Percentiles rank a stretch among this genome's conserved stretches.
phyloP scores from a whole-genome alignment of 2,797 vertebrate species.

The Poeciliopsis turneri region DNA sequence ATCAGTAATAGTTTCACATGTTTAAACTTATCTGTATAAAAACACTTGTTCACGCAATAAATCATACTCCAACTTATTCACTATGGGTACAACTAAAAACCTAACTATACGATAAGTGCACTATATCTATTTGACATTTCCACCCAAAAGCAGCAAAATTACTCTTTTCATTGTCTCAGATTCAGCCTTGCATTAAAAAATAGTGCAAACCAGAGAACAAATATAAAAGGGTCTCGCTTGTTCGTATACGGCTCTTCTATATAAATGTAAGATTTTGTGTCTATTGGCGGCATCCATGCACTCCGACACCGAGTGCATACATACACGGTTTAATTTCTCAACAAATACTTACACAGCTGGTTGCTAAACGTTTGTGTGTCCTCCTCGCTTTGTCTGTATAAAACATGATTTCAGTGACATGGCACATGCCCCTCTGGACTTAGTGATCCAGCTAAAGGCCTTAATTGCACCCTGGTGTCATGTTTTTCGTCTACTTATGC shows the following conservation, averaged over 20 bases:
- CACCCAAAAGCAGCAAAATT: not conserved
- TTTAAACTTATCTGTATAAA: not conserved
- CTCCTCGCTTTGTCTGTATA: slow-evolving; percentile 13
- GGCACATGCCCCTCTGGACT: slow-evolving; percentile 39
- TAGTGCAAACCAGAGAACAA: not conserved
- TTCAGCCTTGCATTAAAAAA: not conserved
- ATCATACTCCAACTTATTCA: not conserved
- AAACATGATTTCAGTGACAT: slow-evolving; percentile 49
- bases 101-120: too few relatives aligned
- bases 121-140: not conserved
- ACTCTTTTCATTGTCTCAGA: not conserved
- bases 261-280: slow-evolving; percentile 36
- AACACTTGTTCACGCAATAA: not conserved
- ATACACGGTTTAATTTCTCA: not conserved
- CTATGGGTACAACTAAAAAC: not conserved
- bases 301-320: not conserved
- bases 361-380: slow-evolving; percentile 1
- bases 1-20: not conserved
- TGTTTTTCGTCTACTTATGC: slow-evolving; percentile 56
- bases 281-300: slow-evolving; percentile 16
- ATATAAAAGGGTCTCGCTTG: not conserved
- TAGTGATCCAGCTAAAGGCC: slow-evolving; percentile 51
- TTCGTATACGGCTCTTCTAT: slow-evolving; percentile 24
- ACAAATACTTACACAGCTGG: slow-evolving; percentile 20
- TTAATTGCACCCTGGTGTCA: slow-evolving; percentile 68